These are phyloP conservation scores for Mactra quadrangularis DNA, from an alignment of 1,140 invertebrate species.

Conservation along the genomic window DNA sequence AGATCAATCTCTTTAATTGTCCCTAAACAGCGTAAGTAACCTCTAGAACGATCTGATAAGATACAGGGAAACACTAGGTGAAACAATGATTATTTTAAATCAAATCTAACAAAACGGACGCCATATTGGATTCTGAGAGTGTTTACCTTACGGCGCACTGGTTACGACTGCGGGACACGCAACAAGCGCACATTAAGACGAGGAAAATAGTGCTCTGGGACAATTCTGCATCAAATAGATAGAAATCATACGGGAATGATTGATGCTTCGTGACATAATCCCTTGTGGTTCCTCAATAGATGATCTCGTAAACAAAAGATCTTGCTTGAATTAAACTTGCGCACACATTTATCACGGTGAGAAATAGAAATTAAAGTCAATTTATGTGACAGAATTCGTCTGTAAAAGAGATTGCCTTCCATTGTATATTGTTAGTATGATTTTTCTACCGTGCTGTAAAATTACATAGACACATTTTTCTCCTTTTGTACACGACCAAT, in stretches of 20 bases:
- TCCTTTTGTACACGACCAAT: too few species aligned
- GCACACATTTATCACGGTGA: conserved; percentile 9
- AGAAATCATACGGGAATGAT: conserved; percentile 39
- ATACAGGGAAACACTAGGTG: conserved; percentile 45
- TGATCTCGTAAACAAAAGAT: conserved; percentile 53
- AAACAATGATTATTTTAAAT: conserved; percentile 59
- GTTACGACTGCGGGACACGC: conserved; percentile 45
- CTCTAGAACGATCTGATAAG: conserved; percentile 51
- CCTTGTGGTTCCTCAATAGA: conserved; percentile 23
- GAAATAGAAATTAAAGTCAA: conserved; percentile 40
- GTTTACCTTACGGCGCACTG: conserved; percentile 18
- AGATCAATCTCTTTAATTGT: conserved; percentile 59
- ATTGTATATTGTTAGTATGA: too few species aligned
- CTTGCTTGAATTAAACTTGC: conserved; percentile 19
- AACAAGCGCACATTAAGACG: conserved; percentile 30
- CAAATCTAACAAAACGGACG: conserved; percentile 42
- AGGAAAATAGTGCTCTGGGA: conserved; percentile 39
- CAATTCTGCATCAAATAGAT: conserved; percentile 31
- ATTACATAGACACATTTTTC: too few species aligned
- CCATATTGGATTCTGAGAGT: conserved; percentile 49
- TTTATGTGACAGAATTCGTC: conserved; percentile 39
- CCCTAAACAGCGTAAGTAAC: conserved; percentile 57
- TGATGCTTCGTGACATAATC: conserved; percentile 54
- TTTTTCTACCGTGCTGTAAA: too few species aligned
- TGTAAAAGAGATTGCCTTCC: not conserved